Conservation (phyloP, 1,140 invertebrate genomes). For the Hyphantria cunea region DNA sequence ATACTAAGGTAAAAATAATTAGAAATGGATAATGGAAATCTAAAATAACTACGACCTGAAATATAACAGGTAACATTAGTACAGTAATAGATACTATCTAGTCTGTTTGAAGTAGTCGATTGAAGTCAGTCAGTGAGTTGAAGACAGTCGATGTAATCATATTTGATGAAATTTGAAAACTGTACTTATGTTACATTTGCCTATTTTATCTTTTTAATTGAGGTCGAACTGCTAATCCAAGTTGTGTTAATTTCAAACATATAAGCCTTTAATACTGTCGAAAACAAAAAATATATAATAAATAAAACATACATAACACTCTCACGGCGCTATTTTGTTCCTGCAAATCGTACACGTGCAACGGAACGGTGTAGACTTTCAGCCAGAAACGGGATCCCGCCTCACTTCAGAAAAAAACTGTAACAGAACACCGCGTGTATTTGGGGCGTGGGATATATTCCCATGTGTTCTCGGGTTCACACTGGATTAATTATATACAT, state of each 20-base stretch:
- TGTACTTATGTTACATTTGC: too few relatives aligned
- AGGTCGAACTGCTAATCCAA: too few relatives aligned
- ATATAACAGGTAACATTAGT: too few relatives aligned
- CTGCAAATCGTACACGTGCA: conserved; percentile 60
- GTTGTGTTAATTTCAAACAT: background rate
- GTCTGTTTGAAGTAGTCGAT: too few relatives aligned
- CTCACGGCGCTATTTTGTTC: conserved; percentile 56
- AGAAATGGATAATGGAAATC: too few relatives aligned
- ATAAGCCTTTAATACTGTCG: background rate
- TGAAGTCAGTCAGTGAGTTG: too few relatives aligned
- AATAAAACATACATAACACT: conserved; percentile 33
- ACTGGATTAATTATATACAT: background rate
- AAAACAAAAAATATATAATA: background rate
- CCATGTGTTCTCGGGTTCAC: conserved; percentile 1
- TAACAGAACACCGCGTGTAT: conserved; percentile 52
- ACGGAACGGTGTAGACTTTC: conserved; percentile 69
- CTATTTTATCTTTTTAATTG: too few relatives aligned
- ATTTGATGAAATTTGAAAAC: too few relatives aligned
- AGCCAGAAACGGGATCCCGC: conserved; percentile 68
- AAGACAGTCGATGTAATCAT: too few relatives aligned
- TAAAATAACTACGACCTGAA: too few relatives aligned
- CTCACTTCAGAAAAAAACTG: conserved; percentile 65
- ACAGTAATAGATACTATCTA: too few relatives aligned
- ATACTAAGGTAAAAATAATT: too few relatives aligned
- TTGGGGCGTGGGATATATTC: conserved; percentile 21